phyloP scores from a whole-genome alignment of 1,140 invertebrate genomes.

The Leptestheria dahalacensis region DNA sequence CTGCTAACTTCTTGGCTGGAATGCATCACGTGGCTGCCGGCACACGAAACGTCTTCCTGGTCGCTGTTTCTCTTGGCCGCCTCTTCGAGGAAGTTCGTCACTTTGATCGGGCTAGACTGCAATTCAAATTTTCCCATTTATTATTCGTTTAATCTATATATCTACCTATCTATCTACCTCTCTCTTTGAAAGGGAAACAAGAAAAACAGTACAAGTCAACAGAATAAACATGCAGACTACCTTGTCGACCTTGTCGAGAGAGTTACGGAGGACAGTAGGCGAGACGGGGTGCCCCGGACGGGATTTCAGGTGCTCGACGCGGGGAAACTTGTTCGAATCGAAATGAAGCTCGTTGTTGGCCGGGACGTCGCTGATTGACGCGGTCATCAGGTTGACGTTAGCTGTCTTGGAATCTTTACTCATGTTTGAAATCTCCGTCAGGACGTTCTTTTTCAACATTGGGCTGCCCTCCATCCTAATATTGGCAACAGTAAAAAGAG shows the following conservation, averaged over 20 bases:
- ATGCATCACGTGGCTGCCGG: conserved; percentile 5
- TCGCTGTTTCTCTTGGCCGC: conserved; percentile 3
- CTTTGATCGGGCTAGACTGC: conserved; percentile 5
- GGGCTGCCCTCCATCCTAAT: not conserved
- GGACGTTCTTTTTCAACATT: conserved; percentile 3
- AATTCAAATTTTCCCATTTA: too few species aligned
- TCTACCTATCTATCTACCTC: too few species aligned
- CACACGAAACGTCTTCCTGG: conserved; percentile 17
- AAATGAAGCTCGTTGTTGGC: conserved; percentile 39
- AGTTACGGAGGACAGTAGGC: conserved; percentile 3
- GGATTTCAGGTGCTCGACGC: conserved; percentile 25
- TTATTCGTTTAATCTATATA: too few species aligned
- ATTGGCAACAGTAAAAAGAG: too few species aligned
- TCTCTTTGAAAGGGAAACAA: too few species aligned
- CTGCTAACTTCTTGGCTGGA: conserved; percentile 5
- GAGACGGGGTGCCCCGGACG: not conserved
- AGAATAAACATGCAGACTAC: too few species aligned
- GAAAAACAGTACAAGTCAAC: too few species aligned
- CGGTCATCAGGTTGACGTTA: conserved; percentile 43
- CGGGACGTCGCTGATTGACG: conserved; percentile 30
- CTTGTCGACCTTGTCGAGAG: not conserved
- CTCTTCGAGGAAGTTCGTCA: conserved; percentile 6
- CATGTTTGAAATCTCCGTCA: conserved; percentile 35
- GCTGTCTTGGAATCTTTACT: conserved; percentile 46
- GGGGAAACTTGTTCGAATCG: conserved; percentile 47